phyloP scores from a whole-genome alignment of 2,797 vertebrate species.

The Semaprochilodus insignis region DNA sequence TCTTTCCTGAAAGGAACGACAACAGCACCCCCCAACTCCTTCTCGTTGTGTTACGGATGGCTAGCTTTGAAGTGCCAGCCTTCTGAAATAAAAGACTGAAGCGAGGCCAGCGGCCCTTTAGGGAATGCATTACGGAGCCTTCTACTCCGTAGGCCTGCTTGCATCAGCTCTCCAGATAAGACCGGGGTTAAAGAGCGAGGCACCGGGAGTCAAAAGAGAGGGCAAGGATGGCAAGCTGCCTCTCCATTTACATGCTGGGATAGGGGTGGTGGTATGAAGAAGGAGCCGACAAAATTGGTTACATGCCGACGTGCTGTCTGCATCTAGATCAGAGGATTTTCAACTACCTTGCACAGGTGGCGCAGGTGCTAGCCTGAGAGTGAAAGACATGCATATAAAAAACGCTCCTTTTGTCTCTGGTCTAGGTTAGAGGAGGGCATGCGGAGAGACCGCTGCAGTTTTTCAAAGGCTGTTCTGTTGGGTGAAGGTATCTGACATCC shows the following conservation, averaged over 20 bases:
- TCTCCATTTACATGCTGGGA: slow-evolving; percentile 43
- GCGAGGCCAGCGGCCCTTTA: slow-evolving; percentile 9
- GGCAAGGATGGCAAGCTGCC: slow-evolving; percentile 9
- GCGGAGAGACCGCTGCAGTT: too few relatives aligned
- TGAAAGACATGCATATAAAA: slow-evolving; percentile 13
- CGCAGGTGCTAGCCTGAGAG: slow-evolving; percentile 21
- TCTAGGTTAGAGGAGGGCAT: neutral
- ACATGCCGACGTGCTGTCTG: slow-evolving; percentile 29
- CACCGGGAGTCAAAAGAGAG: slow-evolving; percentile 33
- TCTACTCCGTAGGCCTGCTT: slow-evolving; percentile 15
- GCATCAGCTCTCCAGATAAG: slow-evolving; percentile 50
- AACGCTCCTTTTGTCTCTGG: slow-evolving; percentile 2
- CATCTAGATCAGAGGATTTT: slow-evolving; percentile 50
- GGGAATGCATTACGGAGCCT: slow-evolving; percentile 20
- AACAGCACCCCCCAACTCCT: slow-evolving; percentile 7
- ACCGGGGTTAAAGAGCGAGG: slow-evolving; percentile 36
- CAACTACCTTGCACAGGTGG: slow-evolving; percentile 34
- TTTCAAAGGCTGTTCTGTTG: neutral
- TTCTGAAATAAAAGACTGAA: slow-evolving; percentile 48
- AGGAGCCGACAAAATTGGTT: slow-evolving; percentile 39
- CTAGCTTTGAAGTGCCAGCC: slow-evolving; percentile 20
- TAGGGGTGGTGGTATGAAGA: neutral
- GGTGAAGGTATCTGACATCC: neutral
- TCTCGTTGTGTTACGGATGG: slow-evolving; percentile 16
- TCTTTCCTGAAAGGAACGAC: slow-evolving; percentile 4